Base-by-base conservation (phyloP, 1,140 invertebrate genomes). In the Ladona fulva region DNA sequence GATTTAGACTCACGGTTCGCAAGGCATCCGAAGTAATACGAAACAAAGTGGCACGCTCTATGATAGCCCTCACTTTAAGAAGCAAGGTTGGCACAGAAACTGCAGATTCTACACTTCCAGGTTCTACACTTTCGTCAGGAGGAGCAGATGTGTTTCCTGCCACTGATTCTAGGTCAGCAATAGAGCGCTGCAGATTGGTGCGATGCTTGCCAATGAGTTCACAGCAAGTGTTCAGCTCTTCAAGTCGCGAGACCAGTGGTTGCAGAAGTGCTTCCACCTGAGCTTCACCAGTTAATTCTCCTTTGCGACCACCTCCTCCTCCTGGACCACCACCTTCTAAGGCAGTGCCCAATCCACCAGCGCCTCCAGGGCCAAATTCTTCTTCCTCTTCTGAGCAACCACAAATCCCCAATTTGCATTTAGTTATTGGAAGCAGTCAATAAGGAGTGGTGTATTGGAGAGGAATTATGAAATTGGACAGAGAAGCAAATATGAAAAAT, bases 1-100 rank as follows among this genome's bases (percentile, higher is more conserved):
- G n/a, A n/a, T n/a, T n/a, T n/a, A n/a, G 78, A 90, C 93, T 91
- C 87, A 97, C 96, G 87, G 95, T 97, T 78, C 98, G 94, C 95
- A 99, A 98, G 24, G 95, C 94, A 87, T 93, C 96, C 42, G 95
- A 95, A 19, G 97, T 95, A 83, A 98, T 97, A 77, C 96, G 89
- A 85, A 98, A 98, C 7, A 97, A 88, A 1, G 95, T 97, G 0
- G 96, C 95, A 80, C 95, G 87, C 84, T 99, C 97, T 80, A 92
- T 94, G 73, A 97, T 91, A 79, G 93, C 90, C 85, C 95, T 95
- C 8, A 92, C 88, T 85, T 89, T 89, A 37, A 37, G 52, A 66
- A 66, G 52, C 14, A 66, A 77, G 7, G 14, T 42, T 14, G 74
- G 29, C 16, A 75, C 74, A 75, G 29, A 7, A 7, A 75, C 24